Percentiles rank a stretch among this genome's conserved stretches.
These are phyloP conservation scores for Chloebia gouldiae DNA, from an alignment of 2,113 vertebrate genomes.

Conservation along the genomic window DNA sequence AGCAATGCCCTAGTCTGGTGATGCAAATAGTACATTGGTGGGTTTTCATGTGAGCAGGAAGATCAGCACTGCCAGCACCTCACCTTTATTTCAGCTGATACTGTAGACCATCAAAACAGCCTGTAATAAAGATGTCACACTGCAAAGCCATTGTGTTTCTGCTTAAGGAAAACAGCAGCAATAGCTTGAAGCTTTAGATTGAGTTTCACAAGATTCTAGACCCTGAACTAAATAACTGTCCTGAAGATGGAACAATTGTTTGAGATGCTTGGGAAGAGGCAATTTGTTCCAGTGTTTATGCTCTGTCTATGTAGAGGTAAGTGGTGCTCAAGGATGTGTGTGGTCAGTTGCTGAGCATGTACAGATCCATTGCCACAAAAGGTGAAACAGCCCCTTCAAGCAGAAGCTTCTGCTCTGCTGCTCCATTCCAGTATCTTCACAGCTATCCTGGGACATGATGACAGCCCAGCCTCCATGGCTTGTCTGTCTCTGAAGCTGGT, in stretches of 20 bases:
- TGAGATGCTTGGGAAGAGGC: background rate
- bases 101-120: background rate
- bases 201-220: background rate
- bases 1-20: background rate
- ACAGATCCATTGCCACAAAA: background rate
- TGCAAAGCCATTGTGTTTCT: background rate
- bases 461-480: background rate
- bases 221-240: background rate
- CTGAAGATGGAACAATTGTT: background rate
- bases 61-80: background rate
- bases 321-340: background rate
- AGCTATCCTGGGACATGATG: slow-evolving; percentile 41
- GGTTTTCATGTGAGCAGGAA: background rate
- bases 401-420: background rate
- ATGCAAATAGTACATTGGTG: background rate
- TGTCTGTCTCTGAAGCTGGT: background rate
- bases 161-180: background rate
- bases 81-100: background rate
- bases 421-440: background rate
- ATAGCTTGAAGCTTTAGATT: background rate
- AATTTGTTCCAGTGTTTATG: accelerated
- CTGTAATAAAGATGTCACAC: accelerated
- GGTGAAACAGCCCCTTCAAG: background rate
- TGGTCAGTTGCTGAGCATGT: background rate
- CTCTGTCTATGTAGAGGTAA: background rate